These are phyloP conservation scores for Pomatorhinus ruficollis DNA, from an alignment of 2,113 vertebrate species.

Conservation along the genomic window DNA sequence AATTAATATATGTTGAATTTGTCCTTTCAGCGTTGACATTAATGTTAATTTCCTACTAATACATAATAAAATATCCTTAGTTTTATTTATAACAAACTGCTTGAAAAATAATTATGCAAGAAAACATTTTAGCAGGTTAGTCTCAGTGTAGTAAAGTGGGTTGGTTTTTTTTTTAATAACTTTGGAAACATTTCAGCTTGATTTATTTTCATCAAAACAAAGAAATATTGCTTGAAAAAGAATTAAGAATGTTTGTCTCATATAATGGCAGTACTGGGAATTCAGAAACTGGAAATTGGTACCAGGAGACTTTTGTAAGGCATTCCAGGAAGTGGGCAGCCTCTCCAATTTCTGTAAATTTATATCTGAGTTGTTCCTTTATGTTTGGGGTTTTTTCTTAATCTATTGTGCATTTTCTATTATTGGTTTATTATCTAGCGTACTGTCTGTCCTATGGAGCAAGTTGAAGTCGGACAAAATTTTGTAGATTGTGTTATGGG, in stretches of 20 bases:
- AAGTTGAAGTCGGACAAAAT: background rate
- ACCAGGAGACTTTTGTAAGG: background rate
- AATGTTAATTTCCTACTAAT: slow-evolving; percentile 51
- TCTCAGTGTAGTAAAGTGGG: background rate
- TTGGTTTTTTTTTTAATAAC: background rate
- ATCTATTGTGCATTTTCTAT: background rate
- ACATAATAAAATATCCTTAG: slow-evolving; percentile 34
- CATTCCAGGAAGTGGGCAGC: background rate
- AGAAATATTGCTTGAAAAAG: slow-evolving; percentile 30
- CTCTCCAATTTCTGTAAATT: background rate
- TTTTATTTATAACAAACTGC: slow-evolving; percentile 16
- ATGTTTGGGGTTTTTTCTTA: background rate
- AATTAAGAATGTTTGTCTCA: background rate
- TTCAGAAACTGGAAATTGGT: slow-evolving; percentile 14
- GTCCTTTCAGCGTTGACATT: background rate
- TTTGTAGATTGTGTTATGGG: background rate
- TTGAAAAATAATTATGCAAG: slow-evolving; percentile 33
- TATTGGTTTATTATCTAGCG: background rate
- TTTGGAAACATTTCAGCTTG: slow-evolving; percentile 13
- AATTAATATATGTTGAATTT: background rate
- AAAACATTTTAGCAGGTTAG: slow-evolving; percentile 35
- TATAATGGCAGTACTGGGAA: background rate
- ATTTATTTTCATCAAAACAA: slow-evolving; percentile 22
- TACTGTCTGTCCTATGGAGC: background rate
- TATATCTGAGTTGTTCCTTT: background rate